Conservation (phyloP, 2,888 invertebrate species). For the Aspidiotus rigidus region DNA sequence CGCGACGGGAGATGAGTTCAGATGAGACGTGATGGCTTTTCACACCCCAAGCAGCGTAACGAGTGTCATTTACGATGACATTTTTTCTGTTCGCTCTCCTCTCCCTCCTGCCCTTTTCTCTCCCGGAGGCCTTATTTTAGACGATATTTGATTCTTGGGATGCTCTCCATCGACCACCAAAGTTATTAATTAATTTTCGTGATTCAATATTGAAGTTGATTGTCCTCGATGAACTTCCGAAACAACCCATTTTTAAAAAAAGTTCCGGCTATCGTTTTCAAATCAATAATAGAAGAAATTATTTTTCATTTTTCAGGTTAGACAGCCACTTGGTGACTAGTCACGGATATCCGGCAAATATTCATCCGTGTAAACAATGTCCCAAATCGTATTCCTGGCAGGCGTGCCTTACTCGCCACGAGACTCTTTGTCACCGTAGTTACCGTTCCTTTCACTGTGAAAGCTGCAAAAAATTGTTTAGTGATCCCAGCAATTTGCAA, state of each 20-base stretch:
- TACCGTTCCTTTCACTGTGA: constrained; percentile 84
- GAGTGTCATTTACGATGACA: constrained; percentile 7
- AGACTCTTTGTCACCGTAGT: constrained; percentile 69
- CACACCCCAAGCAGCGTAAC: constrained; percentile 9
- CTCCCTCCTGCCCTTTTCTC: background rate
- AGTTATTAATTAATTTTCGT: too few species aligned
- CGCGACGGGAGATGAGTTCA: constrained; percentile 29
- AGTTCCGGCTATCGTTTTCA: too few species aligned
- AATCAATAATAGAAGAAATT: too few species aligned
- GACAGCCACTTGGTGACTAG: constrained; percentile 70
- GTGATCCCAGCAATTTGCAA: constrained; percentile 92
- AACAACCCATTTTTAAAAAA: too few species aligned
- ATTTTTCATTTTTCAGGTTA: constrained; percentile 50
- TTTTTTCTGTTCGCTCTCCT: background rate
- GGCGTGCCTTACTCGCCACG: constrained; percentile 70
- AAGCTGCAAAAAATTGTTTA: constrained; percentile 84
- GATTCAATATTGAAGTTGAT: too few species aligned
- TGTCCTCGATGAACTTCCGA: too few species aligned
- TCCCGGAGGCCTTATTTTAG: background rate
- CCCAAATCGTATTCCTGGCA: constrained; percentile 73
- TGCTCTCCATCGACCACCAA: too few species aligned
- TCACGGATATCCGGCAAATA: constrained; percentile 68
- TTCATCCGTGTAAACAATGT: constrained; percentile 76
- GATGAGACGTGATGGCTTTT: constrained; percentile 23
- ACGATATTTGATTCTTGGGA: background rate